phyloP scores from a whole-genome alignment of 2,888 invertebrate genomes.

The Eurois occulta region DNA sequence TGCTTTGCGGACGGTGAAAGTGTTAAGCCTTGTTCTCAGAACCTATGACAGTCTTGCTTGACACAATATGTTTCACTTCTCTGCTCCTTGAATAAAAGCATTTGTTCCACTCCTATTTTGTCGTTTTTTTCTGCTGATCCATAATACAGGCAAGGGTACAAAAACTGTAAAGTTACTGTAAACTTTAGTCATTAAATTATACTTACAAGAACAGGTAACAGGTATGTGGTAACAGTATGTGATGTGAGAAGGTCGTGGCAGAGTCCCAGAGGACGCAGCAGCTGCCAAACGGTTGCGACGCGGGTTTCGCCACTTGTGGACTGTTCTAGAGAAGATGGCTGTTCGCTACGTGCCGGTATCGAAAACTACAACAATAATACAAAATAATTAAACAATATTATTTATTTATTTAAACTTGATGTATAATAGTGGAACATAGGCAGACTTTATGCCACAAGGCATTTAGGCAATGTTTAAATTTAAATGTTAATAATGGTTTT shows the following conservation, averaged over 20 bases:
- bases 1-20: too few relatives aligned
- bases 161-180: too few relatives aligned
- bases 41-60: background rate
- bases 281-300: constrained; percentile 88
- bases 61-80: background rate
- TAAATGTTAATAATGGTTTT: background rate
- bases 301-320: constrained; percentile 84
- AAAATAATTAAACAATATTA: background rate
- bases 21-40: background rate
- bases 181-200: constrained; percentile 10
- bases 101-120: background rate
- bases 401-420: too few relatives aligned
- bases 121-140: background rate
- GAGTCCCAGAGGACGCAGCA: constrained; percentile 97
- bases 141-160: background rate
- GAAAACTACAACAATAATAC: constrained; percentile 65
- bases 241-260: constrained; percentile 97
- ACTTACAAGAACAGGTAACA: constrained; percentile 97
- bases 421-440: too few relatives aligned
- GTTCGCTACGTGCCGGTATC: constrained; percentile 80
- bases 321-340: constrained; percentile 85
- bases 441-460: too few relatives aligned
- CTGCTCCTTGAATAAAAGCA: background rate
- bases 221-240: constrained; percentile 97
- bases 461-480: background rate